phyloP scores from a whole-genome alignment of 2,888 invertebrate genomes.

The Conomelus anceps region DNA sequence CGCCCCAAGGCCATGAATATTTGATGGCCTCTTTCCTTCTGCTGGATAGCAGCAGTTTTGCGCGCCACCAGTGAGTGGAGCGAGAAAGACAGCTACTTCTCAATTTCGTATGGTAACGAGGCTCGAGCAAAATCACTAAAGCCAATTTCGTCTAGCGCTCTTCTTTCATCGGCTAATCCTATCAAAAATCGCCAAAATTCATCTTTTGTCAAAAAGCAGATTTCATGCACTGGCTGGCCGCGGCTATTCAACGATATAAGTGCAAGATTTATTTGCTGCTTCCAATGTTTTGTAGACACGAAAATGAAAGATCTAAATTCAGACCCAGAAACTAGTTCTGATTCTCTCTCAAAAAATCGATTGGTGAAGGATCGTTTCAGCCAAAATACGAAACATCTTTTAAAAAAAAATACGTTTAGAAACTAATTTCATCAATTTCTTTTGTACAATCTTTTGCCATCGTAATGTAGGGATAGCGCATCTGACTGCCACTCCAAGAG shows the following conservation, averaged over 20 bases:
- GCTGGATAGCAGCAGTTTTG: neutral
- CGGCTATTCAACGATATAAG: neutral
- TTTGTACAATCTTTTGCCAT: too few relatives aligned
- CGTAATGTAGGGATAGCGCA: too few relatives aligned
- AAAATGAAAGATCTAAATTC: too few relatives aligned
- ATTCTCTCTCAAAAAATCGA: too few relatives aligned
- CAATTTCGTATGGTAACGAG: conserved; percentile 13
- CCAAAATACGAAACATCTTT: too few relatives aligned
- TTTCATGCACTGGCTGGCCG: neutral
- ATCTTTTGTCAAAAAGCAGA: neutral
- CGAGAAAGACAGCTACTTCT: neutral
- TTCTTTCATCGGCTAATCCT: neutral
- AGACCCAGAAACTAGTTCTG: too few relatives aligned
- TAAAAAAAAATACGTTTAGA: too few relatives aligned
- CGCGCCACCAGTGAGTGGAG: neutral
- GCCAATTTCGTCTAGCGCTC: neutral
- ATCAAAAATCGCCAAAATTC: neutral
- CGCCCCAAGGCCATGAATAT: conserved; percentile 6
- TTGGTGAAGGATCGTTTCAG: too few relatives aligned
- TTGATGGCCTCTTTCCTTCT: conserved; percentile 2
- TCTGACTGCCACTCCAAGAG: too few relatives aligned
- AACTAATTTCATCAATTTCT: too few relatives aligned
- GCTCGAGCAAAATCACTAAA: conserved; percentile 1
- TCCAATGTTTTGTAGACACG: too few relatives aligned
- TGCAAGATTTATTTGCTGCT: too few relatives aligned